A percentile compares a stretch with the other conserved stretches of the same genome.
phyloP scores from a whole-genome alignment of 2,888 invertebrate species.

The Bugulina stolonifera region DNA sequence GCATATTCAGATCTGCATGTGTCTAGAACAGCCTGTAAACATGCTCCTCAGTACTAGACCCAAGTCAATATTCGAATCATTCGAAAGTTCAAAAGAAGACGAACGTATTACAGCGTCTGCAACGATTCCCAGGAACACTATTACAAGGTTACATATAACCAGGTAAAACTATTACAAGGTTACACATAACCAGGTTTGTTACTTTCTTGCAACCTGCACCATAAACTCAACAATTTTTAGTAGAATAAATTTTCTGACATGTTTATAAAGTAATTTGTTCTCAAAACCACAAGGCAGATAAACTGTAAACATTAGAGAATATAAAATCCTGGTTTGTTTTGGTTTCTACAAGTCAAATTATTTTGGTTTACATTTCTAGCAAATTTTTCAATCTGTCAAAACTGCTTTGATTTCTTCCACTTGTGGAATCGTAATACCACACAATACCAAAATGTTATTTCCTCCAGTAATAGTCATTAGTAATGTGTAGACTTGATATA shows the following conservation, averaged over 20 bases:
- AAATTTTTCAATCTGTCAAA: too few relatives aligned
- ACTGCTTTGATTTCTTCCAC: too few relatives aligned
- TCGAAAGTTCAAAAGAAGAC: neutral
- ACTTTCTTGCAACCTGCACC: neutral
- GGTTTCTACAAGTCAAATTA: too few relatives aligned
- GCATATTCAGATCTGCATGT: constrained; percentile 16
- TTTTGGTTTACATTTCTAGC: too few relatives aligned
- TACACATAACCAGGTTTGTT: constrained; percentile 16
- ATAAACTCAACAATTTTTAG: too few relatives aligned
- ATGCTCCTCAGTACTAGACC: constrained; percentile 13
- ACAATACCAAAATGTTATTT: too few relatives aligned
- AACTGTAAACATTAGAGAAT: neutral
- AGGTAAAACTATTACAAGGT: constrained; percentile 16
- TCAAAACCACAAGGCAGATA: too few relatives aligned
- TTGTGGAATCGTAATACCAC: too few relatives aligned
- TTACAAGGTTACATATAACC: constrained; percentile 6
- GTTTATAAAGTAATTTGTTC: too few relatives aligned
- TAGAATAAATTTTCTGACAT: too few relatives aligned
- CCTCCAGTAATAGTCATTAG: too few relatives aligned
- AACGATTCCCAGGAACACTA: constrained; percentile 1
- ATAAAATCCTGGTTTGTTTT: neutral
- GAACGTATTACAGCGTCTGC: constrained; percentile 6
- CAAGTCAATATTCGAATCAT: neutral
- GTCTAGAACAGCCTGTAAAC: constrained; percentile 5
- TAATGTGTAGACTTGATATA: too few relatives aligned